Conservation (phyloP, 2,113 vertebrate genomes). For the Hippocampus guttulatus region DNA sequence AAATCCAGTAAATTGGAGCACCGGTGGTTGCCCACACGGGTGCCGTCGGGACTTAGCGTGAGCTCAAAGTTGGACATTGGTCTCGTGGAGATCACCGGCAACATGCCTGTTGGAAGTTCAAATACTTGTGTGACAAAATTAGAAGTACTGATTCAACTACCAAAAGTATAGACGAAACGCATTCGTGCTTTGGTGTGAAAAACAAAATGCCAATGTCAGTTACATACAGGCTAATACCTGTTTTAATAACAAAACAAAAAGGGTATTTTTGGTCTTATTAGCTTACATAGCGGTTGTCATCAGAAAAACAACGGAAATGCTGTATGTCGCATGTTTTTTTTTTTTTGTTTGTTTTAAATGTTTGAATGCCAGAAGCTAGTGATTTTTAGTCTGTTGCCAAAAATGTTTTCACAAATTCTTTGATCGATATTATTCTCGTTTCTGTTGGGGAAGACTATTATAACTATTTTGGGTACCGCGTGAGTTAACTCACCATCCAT, state of each 20-base stretch:
- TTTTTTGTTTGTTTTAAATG: too few species aligned
- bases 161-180: background rate
- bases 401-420: too few species aligned
- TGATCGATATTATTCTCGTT: too few species aligned
- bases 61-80: slow-evolving; percentile 81
- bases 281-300: too few species aligned
- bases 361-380: too few species aligned
- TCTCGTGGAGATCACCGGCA: slow-evolving; percentile 78
- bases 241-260: too few species aligned
- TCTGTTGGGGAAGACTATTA: background rate
- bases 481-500: slow-evolving; percentile 68
- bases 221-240: too few species aligned
- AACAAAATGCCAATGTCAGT: too few species aligned
- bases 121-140: background rate
- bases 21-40: slow-evolving; percentile 78
- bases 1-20: slow-evolving; percentile 83
- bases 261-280: too few species aligned
- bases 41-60: slow-evolving; percentile 77
- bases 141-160: background rate
- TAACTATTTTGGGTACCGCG: background rate
- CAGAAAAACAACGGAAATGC: too few species aligned
- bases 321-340: too few species aligned
- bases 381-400: too few species aligned
- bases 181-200: background rate
- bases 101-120: slow-evolving; percentile 69